Conservation (phyloP, 2,888 invertebrate species). For the Clostera curtula region DNA sequence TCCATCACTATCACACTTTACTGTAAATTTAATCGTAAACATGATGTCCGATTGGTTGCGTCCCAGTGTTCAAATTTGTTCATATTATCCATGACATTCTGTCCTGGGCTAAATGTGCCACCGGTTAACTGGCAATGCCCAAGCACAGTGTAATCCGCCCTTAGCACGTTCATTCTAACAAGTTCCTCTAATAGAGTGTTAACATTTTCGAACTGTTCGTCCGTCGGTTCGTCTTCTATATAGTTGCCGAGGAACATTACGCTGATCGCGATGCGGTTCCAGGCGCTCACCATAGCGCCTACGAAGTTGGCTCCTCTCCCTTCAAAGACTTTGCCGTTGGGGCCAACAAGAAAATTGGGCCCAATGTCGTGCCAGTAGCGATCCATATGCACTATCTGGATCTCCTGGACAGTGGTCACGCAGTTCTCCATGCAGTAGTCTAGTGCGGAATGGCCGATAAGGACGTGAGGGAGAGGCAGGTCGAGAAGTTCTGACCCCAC, state of each 20-base stretch:
- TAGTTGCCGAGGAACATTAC: slow-evolving; percentile 53
- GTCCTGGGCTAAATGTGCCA: slow-evolving; percentile 33
- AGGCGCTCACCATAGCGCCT: slow-evolving; percentile 34
- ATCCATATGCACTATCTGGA: slow-evolving; percentile 35
- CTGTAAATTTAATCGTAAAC: no score
- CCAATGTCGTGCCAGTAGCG: slow-evolving; percentile 38
- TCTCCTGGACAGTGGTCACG: slow-evolving; percentile 28
- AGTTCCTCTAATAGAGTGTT: slow-evolving; percentile 31
- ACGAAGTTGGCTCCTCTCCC: slow-evolving; percentile 45
- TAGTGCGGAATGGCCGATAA: slow-evolving; percentile 42
- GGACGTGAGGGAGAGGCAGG: slow-evolving; percentile 34
- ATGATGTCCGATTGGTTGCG: no score
- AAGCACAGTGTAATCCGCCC: slow-evolving; percentile 29
- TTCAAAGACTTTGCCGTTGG: slow-evolving; percentile 44
- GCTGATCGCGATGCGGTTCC: slow-evolving; percentile 36
- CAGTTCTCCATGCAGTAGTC: slow-evolving; percentile 35
- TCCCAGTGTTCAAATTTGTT: slow-evolving; percentile 35
- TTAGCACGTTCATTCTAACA: slow-evolving; percentile 27
- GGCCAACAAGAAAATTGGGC: slow-evolving; percentile 46
- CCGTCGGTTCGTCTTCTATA: slow-evolving; percentile 18
- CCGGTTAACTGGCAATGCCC: slow-evolving; percentile 41
- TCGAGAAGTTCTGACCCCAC: slow-evolving; percentile 28
- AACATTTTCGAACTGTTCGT: slow-evolving; percentile 35
- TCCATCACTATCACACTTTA: no score
- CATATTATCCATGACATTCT: slow-evolving; percentile 27